These are phyloP conservation scores for Chitala chitala DNA, from an alignment of 2,113 vertebrate genomes.

Conservation along the genomic window DNA sequence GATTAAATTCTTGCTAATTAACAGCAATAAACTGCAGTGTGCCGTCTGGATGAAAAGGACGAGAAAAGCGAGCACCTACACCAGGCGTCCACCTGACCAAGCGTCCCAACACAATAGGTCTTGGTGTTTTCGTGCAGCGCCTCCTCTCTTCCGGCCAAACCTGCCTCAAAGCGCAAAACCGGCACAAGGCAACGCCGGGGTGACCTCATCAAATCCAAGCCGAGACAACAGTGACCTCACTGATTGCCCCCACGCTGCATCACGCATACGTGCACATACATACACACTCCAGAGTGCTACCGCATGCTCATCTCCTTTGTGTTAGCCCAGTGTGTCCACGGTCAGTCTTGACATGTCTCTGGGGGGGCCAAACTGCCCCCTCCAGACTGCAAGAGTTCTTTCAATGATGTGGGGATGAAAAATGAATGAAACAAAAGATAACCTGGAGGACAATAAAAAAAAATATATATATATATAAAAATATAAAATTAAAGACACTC, in stretches of 20 bases:
- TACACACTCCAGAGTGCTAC: no score
- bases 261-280: no score
- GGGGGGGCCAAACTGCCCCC: neutral
- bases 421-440: slow-evolving; percentile 2
- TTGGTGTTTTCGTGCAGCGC: neutral
- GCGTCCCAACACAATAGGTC: neutral
- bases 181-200: no score
- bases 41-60: neutral
- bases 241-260: no score
- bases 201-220: no score
- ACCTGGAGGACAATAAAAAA: neutral
- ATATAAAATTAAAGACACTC: no score
- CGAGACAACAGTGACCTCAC: neutral
- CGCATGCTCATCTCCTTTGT: no score
- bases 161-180: no score
- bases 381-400: no score
- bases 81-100: neutral
- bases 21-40: neutral
- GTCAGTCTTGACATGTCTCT: neutral
- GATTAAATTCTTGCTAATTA: neutral
- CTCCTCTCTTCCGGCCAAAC: no score
- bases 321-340: neutral
- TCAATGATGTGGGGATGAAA: neutral
- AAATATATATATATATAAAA: no score
- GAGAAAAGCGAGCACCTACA: neutral